Percentiles rank a stretch among this genome's conserved stretches.
Evolutionary conservation across 2,113 vertebrate species (phyloP).

Genomic region (Chloebia gouldiae): DNA sequence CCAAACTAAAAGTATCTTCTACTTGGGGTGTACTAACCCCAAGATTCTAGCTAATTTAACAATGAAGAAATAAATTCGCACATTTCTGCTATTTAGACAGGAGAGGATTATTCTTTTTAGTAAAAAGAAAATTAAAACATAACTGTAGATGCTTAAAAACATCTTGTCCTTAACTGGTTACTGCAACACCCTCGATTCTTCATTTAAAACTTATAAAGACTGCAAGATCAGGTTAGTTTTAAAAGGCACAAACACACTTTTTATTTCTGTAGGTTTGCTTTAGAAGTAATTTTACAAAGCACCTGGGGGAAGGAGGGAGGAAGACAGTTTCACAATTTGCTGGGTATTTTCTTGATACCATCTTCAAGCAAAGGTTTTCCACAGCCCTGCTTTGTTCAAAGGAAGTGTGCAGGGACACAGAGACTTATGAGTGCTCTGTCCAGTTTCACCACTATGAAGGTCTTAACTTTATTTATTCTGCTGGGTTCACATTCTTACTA

Average conservation of each 20-base stretch:
- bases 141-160: neutral
- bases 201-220: neutral
- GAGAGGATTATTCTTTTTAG: neutral
- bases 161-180: neutral
- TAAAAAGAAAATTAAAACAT: neutral
- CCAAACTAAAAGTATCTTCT: neutral
- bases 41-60: neutral
- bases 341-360: neutral
- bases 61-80: neutral
- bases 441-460: neutral
- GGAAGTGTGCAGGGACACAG: neutral
- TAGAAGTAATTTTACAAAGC: neutral
- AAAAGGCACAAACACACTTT: neutral
- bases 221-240: neutral
- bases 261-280: neutral
- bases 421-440: neutral
- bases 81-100: neutral
- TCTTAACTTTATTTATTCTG: neutral
- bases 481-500: neutral
- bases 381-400: neutral
- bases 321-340: neutral
- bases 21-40: neutral
- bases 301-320: neutral
- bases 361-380: neutral
- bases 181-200: neutral